Percentiles rank a stretch among this genome's conserved stretches.
Conservation (phyloP, 2,797 vertebrate species). For the Alca torda region DNA sequence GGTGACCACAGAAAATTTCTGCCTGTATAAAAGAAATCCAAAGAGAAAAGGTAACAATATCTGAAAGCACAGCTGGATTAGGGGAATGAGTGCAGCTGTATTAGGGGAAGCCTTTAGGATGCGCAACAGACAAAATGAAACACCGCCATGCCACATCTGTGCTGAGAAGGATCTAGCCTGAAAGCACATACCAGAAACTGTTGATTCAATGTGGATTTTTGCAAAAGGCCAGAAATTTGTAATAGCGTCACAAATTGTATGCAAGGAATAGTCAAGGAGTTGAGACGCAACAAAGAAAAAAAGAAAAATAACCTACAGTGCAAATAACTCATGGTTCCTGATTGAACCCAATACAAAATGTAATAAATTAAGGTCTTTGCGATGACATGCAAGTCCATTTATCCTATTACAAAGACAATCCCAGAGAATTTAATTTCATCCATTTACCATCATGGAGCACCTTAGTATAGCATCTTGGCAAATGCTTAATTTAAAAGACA, state of each 20-base stretch:
- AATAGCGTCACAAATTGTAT: not conserved
- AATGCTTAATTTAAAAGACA: constrained; percentile 22
- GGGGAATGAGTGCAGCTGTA: not conserved
- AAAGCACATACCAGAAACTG: not conserved
- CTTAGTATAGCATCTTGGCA: not conserved
- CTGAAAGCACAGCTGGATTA: not conserved
- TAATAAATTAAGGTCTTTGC: not conserved
- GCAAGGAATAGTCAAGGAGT: not conserved
- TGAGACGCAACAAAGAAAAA: not conserved
- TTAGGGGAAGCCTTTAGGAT: not conserved
- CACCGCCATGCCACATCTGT: not conserved
- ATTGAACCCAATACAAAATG: not conserved
- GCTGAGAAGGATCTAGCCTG: not conserved
- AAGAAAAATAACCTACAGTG: not conserved
- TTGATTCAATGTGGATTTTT: not conserved
- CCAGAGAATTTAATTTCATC: not conserved
- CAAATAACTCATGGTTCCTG: not conserved
- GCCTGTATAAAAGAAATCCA: not conserved
- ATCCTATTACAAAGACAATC: not conserved
- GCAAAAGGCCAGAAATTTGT: not conserved
- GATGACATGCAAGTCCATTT: not conserved
- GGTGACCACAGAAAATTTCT: not conserved
- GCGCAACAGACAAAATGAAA: not conserved
- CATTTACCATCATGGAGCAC: not conserved
- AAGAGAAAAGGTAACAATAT: not conserved